Percentiles rank a stretch among this genome's conserved stretches.
phyloP scores from a whole-genome alignment of 2,888 invertebrate species.

The Slavum lentiscoides region DNA sequence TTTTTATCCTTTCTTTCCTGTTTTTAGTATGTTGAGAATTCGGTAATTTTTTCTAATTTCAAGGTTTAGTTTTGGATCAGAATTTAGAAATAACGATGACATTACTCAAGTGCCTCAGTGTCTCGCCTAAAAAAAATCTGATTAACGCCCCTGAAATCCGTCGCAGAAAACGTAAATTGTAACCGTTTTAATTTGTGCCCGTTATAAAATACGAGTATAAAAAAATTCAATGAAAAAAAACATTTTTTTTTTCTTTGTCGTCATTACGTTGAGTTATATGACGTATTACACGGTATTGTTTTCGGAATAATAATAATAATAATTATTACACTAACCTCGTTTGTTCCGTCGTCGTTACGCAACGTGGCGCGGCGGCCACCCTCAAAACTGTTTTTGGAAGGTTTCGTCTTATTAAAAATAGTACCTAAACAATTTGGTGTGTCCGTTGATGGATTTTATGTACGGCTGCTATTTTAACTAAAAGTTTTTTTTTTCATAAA shows the following conservation, averaged over 20 bases:
- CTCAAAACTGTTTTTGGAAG: constrained; percentile 19
- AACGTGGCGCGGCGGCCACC: neutral
- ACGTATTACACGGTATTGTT: neutral
- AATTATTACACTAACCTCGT: neutral
- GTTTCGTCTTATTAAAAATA: constrained; percentile 4
- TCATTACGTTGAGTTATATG: neutral
- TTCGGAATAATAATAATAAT: neutral
- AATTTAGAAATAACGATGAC: too few relatives aligned
- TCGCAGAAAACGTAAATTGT: too few relatives aligned
- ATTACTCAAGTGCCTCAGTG: too few relatives aligned
- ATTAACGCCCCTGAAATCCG: too few relatives aligned
- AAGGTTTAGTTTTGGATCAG: too few relatives aligned
- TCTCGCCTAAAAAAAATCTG: too few relatives aligned
- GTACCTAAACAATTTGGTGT: neutral
- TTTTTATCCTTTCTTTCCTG: too few relatives aligned
- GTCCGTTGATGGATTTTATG: neutral
- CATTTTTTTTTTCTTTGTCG: neutral
- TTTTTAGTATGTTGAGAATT: too few relatives aligned
- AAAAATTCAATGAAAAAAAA: too few relatives aligned
- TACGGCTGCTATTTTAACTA: neutral
- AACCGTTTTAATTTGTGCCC: too few relatives aligned
- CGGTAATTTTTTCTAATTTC: too few relatives aligned
- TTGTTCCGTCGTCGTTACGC: neutral
- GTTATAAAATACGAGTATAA: too few relatives aligned
- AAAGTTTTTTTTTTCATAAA: neutral